phyloP scores from a whole-genome alignment of 2,113 vertebrate species.

The Notothenia coriiceps region DNA sequence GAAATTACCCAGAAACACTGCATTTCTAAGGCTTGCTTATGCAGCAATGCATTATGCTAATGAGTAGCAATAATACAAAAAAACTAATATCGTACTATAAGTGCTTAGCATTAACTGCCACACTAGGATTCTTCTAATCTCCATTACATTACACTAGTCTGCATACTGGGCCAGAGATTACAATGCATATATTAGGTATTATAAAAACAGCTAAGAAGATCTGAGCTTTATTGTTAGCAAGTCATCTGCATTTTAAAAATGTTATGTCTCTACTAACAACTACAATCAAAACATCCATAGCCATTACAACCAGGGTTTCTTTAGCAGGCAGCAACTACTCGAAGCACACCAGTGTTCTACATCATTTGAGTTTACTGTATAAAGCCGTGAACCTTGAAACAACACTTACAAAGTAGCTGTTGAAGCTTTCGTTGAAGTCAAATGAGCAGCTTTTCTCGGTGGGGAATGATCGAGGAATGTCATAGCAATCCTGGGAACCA shows the following conservation, averaged over 20 bases:
- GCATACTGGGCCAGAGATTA: neutral
- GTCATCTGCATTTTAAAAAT: neutral
- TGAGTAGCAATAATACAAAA: neutral
- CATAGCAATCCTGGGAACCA: slow-evolving; percentile 97
- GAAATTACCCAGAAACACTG: neutral
- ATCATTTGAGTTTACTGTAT: neutral
- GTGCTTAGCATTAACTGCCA: neutral
- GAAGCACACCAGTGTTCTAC: neutral
- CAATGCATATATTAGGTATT: neutral
- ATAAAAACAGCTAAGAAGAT: neutral
- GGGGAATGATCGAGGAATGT: slow-evolving; percentile 94
- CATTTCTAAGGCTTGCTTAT: neutral
- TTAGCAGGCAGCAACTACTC: neutral
- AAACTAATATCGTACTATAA: neutral
- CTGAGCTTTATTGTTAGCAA: neutral
- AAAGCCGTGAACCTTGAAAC: neutral
- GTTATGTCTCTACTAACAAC: neutral
- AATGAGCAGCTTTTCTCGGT: slow-evolving; percentile 94
- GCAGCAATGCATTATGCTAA: neutral
- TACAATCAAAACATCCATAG: neutral
- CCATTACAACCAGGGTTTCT: neutral
- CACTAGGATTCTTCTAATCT: neutral
- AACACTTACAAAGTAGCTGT: slow-evolving; percentile 95
- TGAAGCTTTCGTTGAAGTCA: slow-evolving; percentile 93
- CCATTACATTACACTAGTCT: neutral